phyloP scores from a whole-genome alignment of 2,797 vertebrate genomes.

The Cynodonichthys magdalenae region DNA sequence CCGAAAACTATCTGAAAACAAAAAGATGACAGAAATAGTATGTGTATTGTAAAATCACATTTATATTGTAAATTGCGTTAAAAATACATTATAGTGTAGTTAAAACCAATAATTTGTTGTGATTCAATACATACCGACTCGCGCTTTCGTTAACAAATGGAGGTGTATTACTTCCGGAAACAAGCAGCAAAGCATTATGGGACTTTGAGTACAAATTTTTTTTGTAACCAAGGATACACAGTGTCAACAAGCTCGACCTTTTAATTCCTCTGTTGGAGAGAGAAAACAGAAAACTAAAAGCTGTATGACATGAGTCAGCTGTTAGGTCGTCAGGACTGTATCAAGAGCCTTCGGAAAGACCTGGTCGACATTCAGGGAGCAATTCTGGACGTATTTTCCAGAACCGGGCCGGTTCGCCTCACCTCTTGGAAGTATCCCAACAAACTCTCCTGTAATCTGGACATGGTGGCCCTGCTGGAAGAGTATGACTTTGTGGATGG shows the following conservation, averaged over 20 bases:
- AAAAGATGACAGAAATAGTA: not conserved
- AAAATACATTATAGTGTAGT: accelerated
- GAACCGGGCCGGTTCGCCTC: constrained; percentile 83
- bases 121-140: constrained; percentile 43
- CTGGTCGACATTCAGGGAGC: constrained; percentile 88
- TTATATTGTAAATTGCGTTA: accelerated
- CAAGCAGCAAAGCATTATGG: constrained; percentile 61
- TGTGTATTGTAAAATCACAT: accelerated
- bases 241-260: constrained; percentile 46
- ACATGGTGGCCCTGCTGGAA: constrained; percentile 85
- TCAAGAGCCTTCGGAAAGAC: constrained; percentile 87
- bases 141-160: constrained; percentile 54
- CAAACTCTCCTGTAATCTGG: constrained; percentile 87
- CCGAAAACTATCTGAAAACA: constrained; percentile 31
- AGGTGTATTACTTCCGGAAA: constrained; percentile 72
- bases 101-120: not conserved
- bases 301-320: constrained; percentile 80
- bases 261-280: not conserved
- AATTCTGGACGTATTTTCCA: constrained; percentile 87
- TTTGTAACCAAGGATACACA: constrained; percentile 63
- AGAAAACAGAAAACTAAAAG: not conserved
- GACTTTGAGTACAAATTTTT: constrained; percentile 37
- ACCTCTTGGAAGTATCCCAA: constrained; percentile 96
- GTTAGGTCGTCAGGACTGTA: constrained; percentile 83
- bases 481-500: constrained; percentile 87